Base-by-base conservation (phyloP, 2,888 invertebrate species). In the Leuctra nigra region DNA sequence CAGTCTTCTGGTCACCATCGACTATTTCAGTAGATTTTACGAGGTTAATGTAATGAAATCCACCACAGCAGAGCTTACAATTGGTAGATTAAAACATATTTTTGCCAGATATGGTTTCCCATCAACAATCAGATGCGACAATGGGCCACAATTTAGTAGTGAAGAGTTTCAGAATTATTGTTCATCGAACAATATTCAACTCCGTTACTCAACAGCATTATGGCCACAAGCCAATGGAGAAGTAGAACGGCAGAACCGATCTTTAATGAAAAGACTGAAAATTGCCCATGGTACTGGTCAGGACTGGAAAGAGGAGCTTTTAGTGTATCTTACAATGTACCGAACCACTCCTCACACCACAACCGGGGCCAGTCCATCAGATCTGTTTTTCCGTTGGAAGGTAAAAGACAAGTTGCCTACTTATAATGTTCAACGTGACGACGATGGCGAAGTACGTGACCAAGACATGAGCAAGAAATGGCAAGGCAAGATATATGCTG, bases 1-100 rank as follows among this genome's bases (percentile, higher is more conserved):
- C 14, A 23, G 23, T 18, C 46, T 46, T n/a, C 23, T 46, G 23
- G 46, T 46, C 23, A 46, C 23, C 22, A 46, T 46, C n/a, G 46
- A 46, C 46, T 46, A 46, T 9, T 46, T 22, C n/a, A 46, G 46
- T 46, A 20, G 46, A 23, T 22, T 46, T 24, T 22, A 22, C 18
- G 22, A 46, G 23, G 23, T 46, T 23, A 24, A 46, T 24, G 23
- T 41, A 7, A 46, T 46, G 46, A 46, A 20, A 23, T 46, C 46
- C 23, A 22, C 23, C 23, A 46, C 46, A 20, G 36, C 36, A 16
- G n/a, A 36, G 36, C 13, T 4, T 13, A 36, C 36, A 36, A 36
- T 36, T 36, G 36, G 16, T 13, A 36, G 36, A 16, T 36, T 36
- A 16, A 36, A 36, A 16, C n/a, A 4, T 13, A 13, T 36, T 4